Evolutionary conservation across 2,797 vertebrate genomes (phyloP).

Genomic region (Sebastes vulpes): DNA sequence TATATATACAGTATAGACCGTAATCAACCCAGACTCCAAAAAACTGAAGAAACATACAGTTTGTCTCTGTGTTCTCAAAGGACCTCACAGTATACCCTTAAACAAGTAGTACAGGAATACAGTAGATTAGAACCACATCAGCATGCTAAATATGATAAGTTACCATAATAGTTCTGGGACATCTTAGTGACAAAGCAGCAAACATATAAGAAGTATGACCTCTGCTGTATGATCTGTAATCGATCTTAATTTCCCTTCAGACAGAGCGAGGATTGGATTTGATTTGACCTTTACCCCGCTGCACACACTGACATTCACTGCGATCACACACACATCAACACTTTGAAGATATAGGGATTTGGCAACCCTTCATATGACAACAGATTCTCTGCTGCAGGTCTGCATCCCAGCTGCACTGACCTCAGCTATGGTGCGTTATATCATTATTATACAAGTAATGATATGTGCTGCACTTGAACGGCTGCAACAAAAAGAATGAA

Average conservation of each 20-base stretch:
- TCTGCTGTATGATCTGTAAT: constrained; percentile 19
- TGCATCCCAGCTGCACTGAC: background rate
- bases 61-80: background rate
- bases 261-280: constrained; percentile 25
- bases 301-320: constrained; percentile 15
- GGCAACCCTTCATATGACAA: background rate
- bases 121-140: background rate
- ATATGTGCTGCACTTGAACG: background rate
- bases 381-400: background rate
- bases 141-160: background rate
- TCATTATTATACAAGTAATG: background rate
- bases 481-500: background rate
- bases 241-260: constrained; percentile 26
- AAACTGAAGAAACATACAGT: background rate
- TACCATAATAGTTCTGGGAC: background rate
- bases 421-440: background rate
- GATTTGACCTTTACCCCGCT: constrained; percentile 49
- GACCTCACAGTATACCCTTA: background rate
- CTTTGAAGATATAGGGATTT: background rate
- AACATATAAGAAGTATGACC: background rate
- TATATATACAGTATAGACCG: no score
- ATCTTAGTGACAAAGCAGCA: background rate
- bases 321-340: constrained; percentile 20
- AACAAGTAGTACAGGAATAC: background rate
- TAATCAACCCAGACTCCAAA: background rate